phyloP scores from a whole-genome alignment of 1,140 invertebrate genomes.

The Eubasilissa regina region DNA sequence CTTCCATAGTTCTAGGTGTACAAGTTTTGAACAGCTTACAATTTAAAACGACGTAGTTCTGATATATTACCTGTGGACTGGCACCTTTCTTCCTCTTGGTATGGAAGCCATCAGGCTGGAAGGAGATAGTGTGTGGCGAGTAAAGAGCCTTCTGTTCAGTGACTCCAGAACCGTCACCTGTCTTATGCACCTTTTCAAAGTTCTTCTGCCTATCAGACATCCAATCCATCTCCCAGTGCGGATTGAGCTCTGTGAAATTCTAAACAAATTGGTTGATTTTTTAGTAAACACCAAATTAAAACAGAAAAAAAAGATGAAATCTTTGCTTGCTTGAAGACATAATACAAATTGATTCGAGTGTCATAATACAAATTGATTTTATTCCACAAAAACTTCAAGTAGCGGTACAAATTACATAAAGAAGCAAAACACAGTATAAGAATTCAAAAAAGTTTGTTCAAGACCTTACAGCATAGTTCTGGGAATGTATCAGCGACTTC shows the following conservation, averaged over 20 bases:
- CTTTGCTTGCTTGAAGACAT: too few relatives aligned
- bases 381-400: too few relatives aligned
- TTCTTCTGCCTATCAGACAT: constrained; percentile 85
- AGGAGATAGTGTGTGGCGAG: constrained; percentile 64
- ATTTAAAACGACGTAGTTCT: too few relatives aligned
- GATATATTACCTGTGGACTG: constrained; percentile 26
- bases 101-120: constrained; percentile 69
- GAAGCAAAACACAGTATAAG: not conserved
- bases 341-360: too few relatives aligned
- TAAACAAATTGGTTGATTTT: constrained; percentile 67
- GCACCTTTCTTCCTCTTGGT: constrained; percentile 61
- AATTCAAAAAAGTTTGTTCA: constrained; percentile 44
- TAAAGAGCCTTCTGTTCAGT: constrained; percentile 7
- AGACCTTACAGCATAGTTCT: constrained; percentile 84
- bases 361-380: too few relatives aligned
- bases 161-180: constrained; percentile 56
- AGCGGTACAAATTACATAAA: too few relatives aligned
- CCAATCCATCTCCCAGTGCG: constrained; percentile 90
- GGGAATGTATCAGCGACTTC: constrained; percentile 83
- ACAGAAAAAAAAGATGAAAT: not conserved
- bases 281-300: too few relatives aligned
- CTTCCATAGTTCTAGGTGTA: too few relatives aligned
- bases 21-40: too few relatives aligned
- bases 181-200: constrained; percentile 69
- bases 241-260: constrained; percentile 86